Base-by-base conservation (phyloP, 2,113 vertebrate genomes). In the Malurus melanocephalus region DNA sequence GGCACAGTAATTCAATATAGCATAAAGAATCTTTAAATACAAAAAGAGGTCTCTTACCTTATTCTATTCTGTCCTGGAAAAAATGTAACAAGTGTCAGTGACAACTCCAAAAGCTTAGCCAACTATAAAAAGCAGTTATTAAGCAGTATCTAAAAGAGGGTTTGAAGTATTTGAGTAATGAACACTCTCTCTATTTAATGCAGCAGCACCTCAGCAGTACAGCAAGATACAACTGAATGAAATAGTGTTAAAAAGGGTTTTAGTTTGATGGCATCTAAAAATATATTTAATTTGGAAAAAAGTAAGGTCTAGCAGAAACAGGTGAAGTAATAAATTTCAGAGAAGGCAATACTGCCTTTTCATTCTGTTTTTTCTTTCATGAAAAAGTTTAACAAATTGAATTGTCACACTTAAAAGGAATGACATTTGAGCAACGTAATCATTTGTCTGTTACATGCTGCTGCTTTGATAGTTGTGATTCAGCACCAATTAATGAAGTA, bases 341-440 rank as follows among this genome's bases (percentile, higher is more conserved):
- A 77, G 46, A 64, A 72, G 42, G 56, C n/a, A 83, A 62, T 51
- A 27, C 3, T 56, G 66, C 22, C 40, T 84, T 68, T 72, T 76
- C 56, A 60, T 64, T 79, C 48, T 73, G 32, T 46, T 78, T 75
- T 49, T 45, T 55, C 55, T 85, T 68, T 35, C 33, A 79, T 74
- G 68, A 89, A 82, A 38, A 82, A 13, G 26, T 82, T 89, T 64
- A 69, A 69, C 78, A 85, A 92, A 85, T 62, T 40, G 65, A 94
- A 86, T 77, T 80, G 80, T 69, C 64, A 77, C 52, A 66, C 71
- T 79, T 68, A 49, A 93, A 87, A 89, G 33, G 43, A 66, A 73
- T 71, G 51, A 57, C 67, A 80, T 89, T 90, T 85, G 49, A 82
- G 68, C 51, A 85, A 66, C 51, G 51, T 66, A 82, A 82, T 82